A percentile compares a stretch with the other conserved stretches of the same genome.
phyloP scores from a whole-genome alignment of 2,113 vertebrate species.

The Cichladusa arquata region DNA sequence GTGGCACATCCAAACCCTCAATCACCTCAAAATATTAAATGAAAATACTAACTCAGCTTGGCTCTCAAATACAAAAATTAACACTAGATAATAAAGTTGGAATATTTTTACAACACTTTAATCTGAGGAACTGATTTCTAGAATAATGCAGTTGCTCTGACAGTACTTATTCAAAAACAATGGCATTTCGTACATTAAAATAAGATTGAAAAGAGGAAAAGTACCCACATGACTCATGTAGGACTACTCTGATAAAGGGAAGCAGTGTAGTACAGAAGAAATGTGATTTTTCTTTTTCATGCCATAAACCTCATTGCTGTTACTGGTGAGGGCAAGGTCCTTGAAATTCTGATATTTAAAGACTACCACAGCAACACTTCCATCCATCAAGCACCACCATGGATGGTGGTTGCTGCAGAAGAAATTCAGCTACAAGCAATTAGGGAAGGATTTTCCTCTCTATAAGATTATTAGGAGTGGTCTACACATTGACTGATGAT shows the following conservation, averaged over 20 bases:
- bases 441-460: neutral
- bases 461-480: neutral
- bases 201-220: neutral
- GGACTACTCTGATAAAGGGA: neutral
- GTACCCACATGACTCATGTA: neutral
- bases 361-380: neutral
- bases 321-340: neutral
- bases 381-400: fast-evolving
- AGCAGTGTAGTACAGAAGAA: neutral
- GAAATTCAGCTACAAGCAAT: neutral
- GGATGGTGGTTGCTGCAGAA: neutral
- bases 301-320: neutral
- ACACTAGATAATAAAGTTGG: neutral
- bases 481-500: neutral
- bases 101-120: neutral
- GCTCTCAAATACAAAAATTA: neutral
- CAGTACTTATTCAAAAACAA: neutral
- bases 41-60: neutral
- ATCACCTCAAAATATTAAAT: neutral
- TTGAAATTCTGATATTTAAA: neutral
- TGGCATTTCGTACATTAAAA: neutral
- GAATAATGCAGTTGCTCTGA: neutral
- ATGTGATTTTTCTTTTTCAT: neutral
- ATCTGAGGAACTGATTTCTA: neutral
- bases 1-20: neutral